These are phyloP conservation scores for Octodon degus DNA, from an alignment of 2,113 vertebrate genomes.

Conservation along the genomic window DNA sequence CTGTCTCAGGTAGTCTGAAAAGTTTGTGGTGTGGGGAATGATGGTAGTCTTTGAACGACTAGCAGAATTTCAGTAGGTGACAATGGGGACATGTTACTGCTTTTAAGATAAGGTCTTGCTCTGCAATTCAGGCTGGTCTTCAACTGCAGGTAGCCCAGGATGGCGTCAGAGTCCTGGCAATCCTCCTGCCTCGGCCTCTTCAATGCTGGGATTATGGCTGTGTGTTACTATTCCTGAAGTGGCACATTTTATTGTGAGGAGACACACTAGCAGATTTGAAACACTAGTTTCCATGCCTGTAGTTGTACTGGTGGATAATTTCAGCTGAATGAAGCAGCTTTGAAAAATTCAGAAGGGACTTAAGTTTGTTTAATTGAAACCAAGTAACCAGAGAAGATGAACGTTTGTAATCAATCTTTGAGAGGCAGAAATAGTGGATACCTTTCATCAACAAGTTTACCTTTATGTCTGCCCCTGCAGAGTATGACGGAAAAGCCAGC, in stretches of 20 bases:
- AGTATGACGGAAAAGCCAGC: neutral
- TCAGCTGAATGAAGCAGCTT: conserved; percentile 1
- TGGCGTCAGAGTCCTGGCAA: neutral
- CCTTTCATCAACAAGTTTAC: conserved; percentile 26
- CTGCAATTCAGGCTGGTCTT: neutral
- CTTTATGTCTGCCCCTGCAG: neutral
- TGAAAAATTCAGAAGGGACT: neutral
- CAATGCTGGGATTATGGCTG: neutral
- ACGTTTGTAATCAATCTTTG: neutral
- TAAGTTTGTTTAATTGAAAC: conserved; percentile 37
- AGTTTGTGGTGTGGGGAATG: neutral
- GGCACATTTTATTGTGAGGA: neutral
- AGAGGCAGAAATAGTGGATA: neutral
- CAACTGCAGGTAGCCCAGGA: neutral
- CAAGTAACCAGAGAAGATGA: conserved; percentile 1
- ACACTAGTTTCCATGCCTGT: neutral
- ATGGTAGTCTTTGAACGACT: neutral
- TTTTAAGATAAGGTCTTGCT: neutral
- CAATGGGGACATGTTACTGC: neutral
- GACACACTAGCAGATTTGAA: conserved; percentile 3
- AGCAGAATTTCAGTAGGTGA: neutral
- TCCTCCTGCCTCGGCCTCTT: neutral
- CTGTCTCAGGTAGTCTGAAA: neutral
- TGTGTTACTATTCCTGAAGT: neutral
- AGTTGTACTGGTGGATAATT: neutral